phyloP scores from a whole-genome alignment of 2,113 vertebrate species.

The Catharus bicknelli region DNA sequence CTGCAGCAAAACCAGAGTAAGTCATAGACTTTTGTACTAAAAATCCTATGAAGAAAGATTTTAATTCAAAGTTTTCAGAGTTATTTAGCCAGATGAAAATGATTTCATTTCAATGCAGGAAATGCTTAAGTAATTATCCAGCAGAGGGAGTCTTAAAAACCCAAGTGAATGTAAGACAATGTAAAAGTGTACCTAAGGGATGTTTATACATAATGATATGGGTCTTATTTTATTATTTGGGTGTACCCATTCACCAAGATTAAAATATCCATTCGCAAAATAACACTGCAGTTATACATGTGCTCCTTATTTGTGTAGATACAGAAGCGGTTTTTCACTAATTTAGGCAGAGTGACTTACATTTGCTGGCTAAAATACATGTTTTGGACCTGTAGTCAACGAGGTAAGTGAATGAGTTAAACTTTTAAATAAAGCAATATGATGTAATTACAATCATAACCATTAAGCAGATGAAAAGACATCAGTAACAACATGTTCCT shows the following conservation, averaged over 20 bases:
- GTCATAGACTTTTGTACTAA: neutral
- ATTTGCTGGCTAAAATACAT: neutral
- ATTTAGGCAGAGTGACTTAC: neutral
- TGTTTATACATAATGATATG: neutral
- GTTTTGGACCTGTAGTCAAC: neutral
- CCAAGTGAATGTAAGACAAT: neutral
- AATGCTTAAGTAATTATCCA: neutral
- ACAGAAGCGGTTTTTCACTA: neutral
- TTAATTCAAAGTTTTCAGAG: neutral
- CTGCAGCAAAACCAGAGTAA: neutral
- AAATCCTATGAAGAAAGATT: neutral
- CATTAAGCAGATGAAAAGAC: slow-evolving; percentile 8
- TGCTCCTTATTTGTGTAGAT: neutral
- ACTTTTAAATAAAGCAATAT: neutral
- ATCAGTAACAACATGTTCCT: slow-evolving; percentile 40
- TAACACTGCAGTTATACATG: neutral
- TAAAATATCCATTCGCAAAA: neutral
- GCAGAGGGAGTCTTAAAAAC: slow-evolving; percentile 10
- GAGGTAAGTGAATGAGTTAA: neutral
- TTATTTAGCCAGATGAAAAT: neutral
- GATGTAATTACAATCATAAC: neutral
- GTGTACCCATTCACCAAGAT: neutral
- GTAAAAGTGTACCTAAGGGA: neutral
- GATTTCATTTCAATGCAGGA: neutral
- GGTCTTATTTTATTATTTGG: neutral